These are phyloP conservation scores for Sturnira hondurensis DNA, from an alignment of 2,113 vertebrate genomes.

Conservation along the genomic window DNA sequence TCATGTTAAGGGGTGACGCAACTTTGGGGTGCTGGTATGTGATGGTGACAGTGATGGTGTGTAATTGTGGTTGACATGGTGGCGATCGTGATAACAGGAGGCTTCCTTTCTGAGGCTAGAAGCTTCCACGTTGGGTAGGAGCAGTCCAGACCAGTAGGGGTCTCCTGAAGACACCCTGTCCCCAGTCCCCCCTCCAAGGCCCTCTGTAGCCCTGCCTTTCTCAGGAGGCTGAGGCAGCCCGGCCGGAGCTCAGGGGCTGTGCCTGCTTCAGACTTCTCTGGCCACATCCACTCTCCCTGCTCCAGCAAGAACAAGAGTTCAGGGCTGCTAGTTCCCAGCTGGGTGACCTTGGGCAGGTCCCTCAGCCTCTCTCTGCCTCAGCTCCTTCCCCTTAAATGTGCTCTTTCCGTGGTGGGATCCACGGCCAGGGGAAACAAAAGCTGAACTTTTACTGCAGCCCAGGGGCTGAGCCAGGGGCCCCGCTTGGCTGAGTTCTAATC, in stretches of 20 bases:
- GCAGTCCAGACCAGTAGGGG: neutral
- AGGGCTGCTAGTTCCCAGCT: neutral
- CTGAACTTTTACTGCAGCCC: neutral
- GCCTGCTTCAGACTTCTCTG: constrained; percentile 88
- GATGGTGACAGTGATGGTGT: neutral
- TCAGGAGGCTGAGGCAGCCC: constrained; percentile 86
- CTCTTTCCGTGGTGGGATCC: neutral
- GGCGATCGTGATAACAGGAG: neutral
- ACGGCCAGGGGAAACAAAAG: neutral
- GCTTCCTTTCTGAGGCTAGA: neutral
- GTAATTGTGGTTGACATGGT: rapidly evolving
- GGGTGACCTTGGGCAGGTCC: neutral
- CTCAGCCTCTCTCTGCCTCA: neutral
- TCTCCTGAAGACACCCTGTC: neutral
- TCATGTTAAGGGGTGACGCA: neutral
- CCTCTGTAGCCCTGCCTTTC: constrained; percentile 82
- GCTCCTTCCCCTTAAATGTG: neutral
- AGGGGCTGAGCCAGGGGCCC: neutral
- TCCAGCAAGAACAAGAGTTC: neutral
- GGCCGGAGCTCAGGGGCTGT: constrained; percentile 82
- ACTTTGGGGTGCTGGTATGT: neutral
- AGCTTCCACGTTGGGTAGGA: neutral
- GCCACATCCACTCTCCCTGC: constrained; percentile 93
- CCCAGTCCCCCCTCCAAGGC: neutral
- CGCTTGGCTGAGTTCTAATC: neutral